Base-by-base conservation (phyloP, 2,113 vertebrate genomes). In the Mastomys coucha region DNA sequence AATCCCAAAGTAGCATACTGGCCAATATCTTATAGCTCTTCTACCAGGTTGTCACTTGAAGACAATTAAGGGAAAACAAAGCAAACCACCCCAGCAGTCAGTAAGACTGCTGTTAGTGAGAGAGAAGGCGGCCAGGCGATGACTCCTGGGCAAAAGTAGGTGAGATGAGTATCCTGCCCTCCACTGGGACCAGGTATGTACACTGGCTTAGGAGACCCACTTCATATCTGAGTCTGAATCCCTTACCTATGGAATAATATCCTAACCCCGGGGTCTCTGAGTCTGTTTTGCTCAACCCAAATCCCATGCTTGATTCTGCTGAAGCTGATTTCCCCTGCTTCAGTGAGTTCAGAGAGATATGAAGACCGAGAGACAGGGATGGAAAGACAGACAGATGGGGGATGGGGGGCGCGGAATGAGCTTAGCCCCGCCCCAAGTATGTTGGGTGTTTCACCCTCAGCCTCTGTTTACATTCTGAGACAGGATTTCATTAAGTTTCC, bases 41-140 rank as follows among this genome's bases (percentile, higher is more conserved):
- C 75, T 49, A 33, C 20, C 42, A 85, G 82, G n/a, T 77, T 31
- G 58, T 42, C 80, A 26, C 10, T 63, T 31, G 33, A 88, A 93
- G 73, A 89, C 42, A 82, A 31, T 70, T 96, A 22, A 76, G 49
- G 73, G 58, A 80, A 89, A 92, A 26, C 28, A 80, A 63, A 76
- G 45, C 26, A 36, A 96, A 93, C 0, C 14, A 1, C 51, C 12
- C 2, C 2, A 56, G n/a, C 33, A 93, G 51, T 42, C 78, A 60
- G 1, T 20, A 8, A 81, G 76, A 60, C 36, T 58, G 19, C 12
- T 80, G 42, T 24, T 20, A 84, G 39, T 36, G 49, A 88, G 49
- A 76, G 77, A 72, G 72, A 11, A 45, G 36, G 12, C 5, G 3
- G 33, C 22, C 0, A 13, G 45, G 53, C 67, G 14, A 24, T 36